Evolutionary conservation across 2,888 invertebrate genomes (phyloP), one percentile per base, ranked within the genome.

Genomic region (Diadromus collaris): DNA sequence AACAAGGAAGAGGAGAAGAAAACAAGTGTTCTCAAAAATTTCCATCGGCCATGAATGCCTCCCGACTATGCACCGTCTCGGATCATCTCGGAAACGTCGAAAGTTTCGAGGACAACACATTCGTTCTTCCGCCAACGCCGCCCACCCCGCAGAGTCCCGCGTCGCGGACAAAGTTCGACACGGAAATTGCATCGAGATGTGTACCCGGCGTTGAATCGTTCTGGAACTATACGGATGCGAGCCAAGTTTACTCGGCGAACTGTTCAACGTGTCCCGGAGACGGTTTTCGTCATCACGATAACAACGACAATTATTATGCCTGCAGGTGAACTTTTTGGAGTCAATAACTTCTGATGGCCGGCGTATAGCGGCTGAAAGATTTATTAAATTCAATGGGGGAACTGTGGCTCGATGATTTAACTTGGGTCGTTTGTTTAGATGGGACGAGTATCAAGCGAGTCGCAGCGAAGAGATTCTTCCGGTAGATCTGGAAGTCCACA

Each of bases 41-140:
- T 29, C 13, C 44, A 38, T 73, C 60, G 69, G 69, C 54, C 48
- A 79, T 79, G 79, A 69, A 79, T 69, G 70, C 46, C 27, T 72
- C 69, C 16, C 70, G 65, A 51, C 56, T 61, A 74, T 73, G 46
- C 27, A 27, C 21, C 21, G 29, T 46, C 19, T 65, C 73, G 63
- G 60, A 21, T 71, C 27, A 63, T 41, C 32, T 34, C n/a, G 46
- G 29, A 34, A 24, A 60, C n/a, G 44, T 46, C 44, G 71, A 69
- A 7, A 77, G 19, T 46, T 76, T 64, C 46, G 38, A 67, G 24
- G 19, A 82, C 32, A 82, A 85, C n/a, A 44, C 72, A 56, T 85
- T 87, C 24, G 83, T 83, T 44, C 77, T 83, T 21, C 83, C 86
- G 56, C 82, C 85, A 13, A 85, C 82, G 1, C 81, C 84, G 1